These are phyloP conservation scores for Pygoscelis adeliae DNA, from an alignment of 2,113 vertebrate species.

Conservation along the genomic window DNA sequence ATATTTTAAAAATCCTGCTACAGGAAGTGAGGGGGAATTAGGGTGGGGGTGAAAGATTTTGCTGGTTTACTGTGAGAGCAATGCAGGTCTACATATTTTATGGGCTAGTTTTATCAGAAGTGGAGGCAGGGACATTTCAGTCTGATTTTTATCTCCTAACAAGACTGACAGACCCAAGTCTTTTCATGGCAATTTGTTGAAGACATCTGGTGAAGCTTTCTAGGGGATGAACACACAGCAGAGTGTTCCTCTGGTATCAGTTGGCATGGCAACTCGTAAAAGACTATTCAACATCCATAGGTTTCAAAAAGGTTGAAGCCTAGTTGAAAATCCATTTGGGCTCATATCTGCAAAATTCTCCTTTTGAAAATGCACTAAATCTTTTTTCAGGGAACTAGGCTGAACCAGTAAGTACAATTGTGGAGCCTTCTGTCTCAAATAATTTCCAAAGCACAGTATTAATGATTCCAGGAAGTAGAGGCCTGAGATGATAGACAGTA, in stretches of 20 bases:
- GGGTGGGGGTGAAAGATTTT: constrained; percentile 70
- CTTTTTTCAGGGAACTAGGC: constrained; percentile 63
- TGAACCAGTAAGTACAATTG: constrained; percentile 65
- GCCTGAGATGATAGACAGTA: constrained; percentile 60
- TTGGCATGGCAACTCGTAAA: constrained; percentile 98
- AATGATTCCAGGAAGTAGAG: constrained; percentile 73
- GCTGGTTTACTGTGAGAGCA: constrained; percentile 68
- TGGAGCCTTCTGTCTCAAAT: constrained; percentile 71
- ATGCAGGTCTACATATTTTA: constrained; percentile 82
- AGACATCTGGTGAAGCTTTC: constrained; percentile 98
- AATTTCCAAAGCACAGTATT: constrained; percentile 76
- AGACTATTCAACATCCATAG: constrained; percentile 92
- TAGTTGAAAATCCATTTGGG: constrained; percentile 99
- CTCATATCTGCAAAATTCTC: constrained; percentile 85
- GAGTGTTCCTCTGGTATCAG: constrained; percentile 92
- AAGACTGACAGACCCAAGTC: constrained; percentile 88
- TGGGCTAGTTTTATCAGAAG: constrained; percentile 76
- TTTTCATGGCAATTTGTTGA: constrained; percentile 99
- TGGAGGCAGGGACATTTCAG: constrained; percentile 80
- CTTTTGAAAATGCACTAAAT: constrained; percentile 77
- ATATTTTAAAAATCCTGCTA: constrained; percentile 88
- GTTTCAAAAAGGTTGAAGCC: constrained; percentile 93
- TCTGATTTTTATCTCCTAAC: constrained; percentile 93
- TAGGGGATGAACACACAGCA: constrained; percentile 85
- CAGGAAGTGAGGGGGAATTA: constrained; percentile 73